A percentile compares a stretch with the other conserved stretches of the same genome.
These are phyloP conservation scores for Hemibagrus guttatus DNA, from an alignment of 2,797 vertebrate species.

Conservation along the genomic window DNA sequence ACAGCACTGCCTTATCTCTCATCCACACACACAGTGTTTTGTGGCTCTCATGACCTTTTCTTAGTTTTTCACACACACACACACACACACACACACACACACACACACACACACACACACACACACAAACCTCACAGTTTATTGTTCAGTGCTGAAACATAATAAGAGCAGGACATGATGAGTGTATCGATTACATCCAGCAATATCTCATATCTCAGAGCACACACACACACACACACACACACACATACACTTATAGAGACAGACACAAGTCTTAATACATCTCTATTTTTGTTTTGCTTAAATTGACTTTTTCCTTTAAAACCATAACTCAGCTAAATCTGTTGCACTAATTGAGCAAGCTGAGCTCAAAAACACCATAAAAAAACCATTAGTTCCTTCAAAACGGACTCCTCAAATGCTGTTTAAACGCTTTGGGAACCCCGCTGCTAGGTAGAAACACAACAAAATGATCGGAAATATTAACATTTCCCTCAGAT, in stretches of 20 bases:
- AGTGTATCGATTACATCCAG: conserved; percentile 10
- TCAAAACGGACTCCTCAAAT: not conserved
- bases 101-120: not conserved
- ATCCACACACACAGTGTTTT: not conserved
- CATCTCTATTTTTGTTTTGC: not conserved
- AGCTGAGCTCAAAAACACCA: not conserved
- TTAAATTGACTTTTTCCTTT: not conserved
- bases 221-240: not conserved
- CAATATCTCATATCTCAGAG: not conserved
- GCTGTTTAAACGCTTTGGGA: not conserved
- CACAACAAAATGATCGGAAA: not conserved
- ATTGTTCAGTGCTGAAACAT: conserved; percentile 12
- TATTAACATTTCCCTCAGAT: not conserved
- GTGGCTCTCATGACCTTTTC: not conserved
- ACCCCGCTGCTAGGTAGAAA: not conserved
- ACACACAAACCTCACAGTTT: not conserved
- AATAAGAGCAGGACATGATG: conserved; percentile 6
- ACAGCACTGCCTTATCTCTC: not conserved
- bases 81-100: not conserved
- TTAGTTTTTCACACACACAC: not conserved
- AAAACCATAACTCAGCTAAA: not conserved
- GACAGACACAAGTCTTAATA: not conserved
- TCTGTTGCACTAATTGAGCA: not conserved
- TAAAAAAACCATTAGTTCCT: not conserved
- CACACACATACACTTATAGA: not conserved